Evolutionary conservation across 2,113 vertebrate species (phyloP).

Genomic region (Nycticryphes semicollaris): DNA sequence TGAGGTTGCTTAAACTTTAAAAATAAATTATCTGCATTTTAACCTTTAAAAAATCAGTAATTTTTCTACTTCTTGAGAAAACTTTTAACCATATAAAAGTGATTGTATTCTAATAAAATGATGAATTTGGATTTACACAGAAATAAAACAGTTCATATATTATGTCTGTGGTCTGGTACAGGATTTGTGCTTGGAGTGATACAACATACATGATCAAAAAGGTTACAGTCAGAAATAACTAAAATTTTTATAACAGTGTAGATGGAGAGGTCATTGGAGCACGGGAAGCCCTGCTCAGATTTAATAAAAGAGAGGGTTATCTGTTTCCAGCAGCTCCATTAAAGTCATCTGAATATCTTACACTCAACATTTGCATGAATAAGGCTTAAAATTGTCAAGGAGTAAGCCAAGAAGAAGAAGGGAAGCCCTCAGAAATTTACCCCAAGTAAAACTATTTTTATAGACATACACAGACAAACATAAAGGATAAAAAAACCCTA

Average conservation of each 20-base stretch:
- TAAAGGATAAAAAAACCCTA: no score
- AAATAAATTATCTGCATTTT: background rate
- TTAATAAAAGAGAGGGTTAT: background rate
- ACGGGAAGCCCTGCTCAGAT: background rate
- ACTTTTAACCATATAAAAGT: background rate
- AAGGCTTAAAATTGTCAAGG: background rate
- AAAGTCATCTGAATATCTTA: background rate
- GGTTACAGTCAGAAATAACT: background rate
- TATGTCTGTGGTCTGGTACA: background rate
- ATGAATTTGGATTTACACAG: background rate
- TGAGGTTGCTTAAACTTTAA: background rate
- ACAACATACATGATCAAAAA: background rate
- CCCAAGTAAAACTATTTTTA: no score
- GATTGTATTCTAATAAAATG: background rate
- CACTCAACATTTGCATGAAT: background rate
- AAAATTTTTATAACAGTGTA: background rate
- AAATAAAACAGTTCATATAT: background rate
- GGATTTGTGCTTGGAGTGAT: background rate
- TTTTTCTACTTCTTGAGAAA: background rate
- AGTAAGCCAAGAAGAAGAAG: background rate
- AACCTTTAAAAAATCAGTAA: background rate
- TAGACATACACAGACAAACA: no score
- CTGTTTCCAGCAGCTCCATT: background rate
- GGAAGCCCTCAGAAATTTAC: background rate
- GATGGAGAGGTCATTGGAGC: background rate